A percentile compares a stretch with the other conserved stretches of the same genome.
These are phyloP conservation scores for Lepisosteus oculatus DNA, from an alignment of 2,113 vertebrate genomes.

Conservation along the genomic window DNA sequence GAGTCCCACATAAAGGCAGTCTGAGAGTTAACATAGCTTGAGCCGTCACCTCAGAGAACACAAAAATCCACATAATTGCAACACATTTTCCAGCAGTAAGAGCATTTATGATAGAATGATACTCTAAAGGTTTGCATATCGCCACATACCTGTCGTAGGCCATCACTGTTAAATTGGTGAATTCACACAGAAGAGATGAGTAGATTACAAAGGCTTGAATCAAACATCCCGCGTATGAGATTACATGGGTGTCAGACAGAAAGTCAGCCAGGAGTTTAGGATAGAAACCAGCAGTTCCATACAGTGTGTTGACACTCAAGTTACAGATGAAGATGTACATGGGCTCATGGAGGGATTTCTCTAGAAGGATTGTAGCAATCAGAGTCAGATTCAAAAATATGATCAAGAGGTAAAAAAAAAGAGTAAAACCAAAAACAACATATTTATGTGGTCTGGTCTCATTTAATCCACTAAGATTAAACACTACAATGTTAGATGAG, in stretches of 20 bases:
- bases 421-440: no score
- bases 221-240: not conserved
- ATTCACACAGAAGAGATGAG: not conserved
- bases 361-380: not conserved
- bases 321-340: not conserved
- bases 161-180: not conserved
- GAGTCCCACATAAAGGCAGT: conserved; percentile 2
- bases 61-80: no score
- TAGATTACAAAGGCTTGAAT: not conserved
- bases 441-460: no score
- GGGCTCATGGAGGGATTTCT: no score
- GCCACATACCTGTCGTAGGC: not conserved
- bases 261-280: not conserved
- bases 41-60: no score
- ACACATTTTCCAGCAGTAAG: no score
- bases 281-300: not conserved
- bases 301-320: not conserved
- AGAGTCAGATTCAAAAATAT: not conserved
- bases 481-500: no score
- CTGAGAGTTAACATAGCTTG: not conserved
- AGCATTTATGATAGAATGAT: no score
- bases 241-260: not conserved
- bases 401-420: no score
- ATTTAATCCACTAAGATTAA: no score
- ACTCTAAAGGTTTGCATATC: no score